Conservation (phyloP, 2,113 vertebrate genomes). For the Cyanistes caeruleus region DNA sequence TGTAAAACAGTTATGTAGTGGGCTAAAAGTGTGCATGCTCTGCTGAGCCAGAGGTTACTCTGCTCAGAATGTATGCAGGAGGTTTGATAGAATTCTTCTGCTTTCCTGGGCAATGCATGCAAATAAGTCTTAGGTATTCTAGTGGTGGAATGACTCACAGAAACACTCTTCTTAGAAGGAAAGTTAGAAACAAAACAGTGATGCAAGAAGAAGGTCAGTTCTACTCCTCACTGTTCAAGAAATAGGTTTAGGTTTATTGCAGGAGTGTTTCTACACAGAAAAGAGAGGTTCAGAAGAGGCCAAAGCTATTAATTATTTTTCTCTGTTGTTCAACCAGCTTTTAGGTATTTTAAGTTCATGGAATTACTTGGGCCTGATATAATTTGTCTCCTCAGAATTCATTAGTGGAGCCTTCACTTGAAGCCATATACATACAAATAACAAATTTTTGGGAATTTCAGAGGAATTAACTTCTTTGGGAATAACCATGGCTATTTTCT, state of each 20-base stretch:
- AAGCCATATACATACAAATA: neutral
- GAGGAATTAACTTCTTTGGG: neutral
- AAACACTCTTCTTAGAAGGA: neutral
- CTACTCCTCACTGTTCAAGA: neutral
- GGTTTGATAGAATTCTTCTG: slow-evolving; percentile 1
- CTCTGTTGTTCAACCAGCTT: neutral
- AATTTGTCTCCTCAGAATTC: neutral
- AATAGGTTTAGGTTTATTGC: neutral
- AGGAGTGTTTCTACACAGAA: neutral
- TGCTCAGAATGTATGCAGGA: neutral
- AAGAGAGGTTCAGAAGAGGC: neutral
- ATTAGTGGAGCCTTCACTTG: neutral
- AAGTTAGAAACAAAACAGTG: slow-evolving; percentile 8
- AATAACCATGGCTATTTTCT: neutral
- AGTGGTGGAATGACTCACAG: neutral
- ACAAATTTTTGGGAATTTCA: neutral
- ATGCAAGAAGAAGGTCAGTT: neutral
- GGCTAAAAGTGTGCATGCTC: neutral
- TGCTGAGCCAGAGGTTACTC: neutral
- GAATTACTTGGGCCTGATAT: neutral
- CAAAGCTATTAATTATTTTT: neutral
- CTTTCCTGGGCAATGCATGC: neutral
- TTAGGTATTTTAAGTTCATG: neutral
- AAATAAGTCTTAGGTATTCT: neutral
- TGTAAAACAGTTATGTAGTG: neutral